phyloP scores from a whole-genome alignment of 2,113 vertebrate genomes.

The Scortum barcoo region DNA sequence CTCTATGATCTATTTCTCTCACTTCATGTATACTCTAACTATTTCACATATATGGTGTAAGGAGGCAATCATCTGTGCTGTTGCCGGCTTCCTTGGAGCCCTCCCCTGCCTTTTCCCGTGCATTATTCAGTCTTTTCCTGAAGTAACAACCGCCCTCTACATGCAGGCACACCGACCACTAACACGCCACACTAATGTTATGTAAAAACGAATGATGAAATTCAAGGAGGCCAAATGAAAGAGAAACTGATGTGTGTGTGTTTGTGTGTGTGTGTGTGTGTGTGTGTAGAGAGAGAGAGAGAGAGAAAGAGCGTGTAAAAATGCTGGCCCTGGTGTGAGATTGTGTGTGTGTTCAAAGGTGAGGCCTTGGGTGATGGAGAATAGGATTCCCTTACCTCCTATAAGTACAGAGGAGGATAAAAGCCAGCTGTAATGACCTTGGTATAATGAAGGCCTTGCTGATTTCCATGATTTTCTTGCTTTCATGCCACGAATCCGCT shows the following conservation, averaged over 20 bases:
- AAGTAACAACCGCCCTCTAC: slow-evolving; percentile 76
- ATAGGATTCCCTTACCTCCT: slow-evolving; percentile 79
- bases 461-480: slow-evolving; percentile 80
- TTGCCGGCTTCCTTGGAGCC: slow-evolving; percentile 56
- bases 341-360: slow-evolving; percentile 81
- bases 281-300: too few species aligned
- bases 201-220: slow-evolving; percentile 87
- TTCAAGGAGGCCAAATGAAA: slow-evolving; percentile 85
- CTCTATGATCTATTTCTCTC: slow-evolving; percentile 41
- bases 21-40: slow-evolving; percentile 35
- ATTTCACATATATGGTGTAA: slow-evolving; percentile 49
- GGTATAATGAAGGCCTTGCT: slow-evolving; percentile 78
- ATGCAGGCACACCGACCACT: slow-evolving; percentile 71
- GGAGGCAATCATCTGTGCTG: slow-evolving; percentile 49
- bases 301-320: too few species aligned
- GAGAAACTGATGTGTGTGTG: slow-evolving; percentile 68
- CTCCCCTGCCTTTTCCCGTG: slow-evolving; percentile 64
- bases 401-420: slow-evolving; percentile 79
- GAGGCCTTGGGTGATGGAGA: slow-evolving; percentile 83
- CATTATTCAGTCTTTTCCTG: slow-evolving; percentile 81
- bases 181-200: slow-evolving; percentile 81
- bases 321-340: slow-evolving; percentile 50
- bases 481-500: slow-evolving; percentile 65
- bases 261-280: slow-evolving; percentile 44
- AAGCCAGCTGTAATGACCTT: slow-evolving; percentile 77